Base-by-base conservation (phyloP, 2,888 invertebrate species). In the Apamea epomidion region DNA sequence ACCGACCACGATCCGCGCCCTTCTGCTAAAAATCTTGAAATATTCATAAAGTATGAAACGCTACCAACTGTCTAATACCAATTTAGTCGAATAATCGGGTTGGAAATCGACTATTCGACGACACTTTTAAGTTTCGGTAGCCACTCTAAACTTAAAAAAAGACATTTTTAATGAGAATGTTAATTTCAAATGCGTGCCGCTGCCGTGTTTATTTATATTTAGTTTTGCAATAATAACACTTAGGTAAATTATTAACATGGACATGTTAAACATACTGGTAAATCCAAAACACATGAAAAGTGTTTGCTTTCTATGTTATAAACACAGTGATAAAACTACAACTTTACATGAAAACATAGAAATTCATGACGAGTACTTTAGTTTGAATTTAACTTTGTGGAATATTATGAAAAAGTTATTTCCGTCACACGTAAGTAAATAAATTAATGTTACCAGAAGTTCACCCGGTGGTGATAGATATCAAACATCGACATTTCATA, bases 251-350 rank as follows among this genome's bases (percentile, higher is more conserved):
- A 62, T 6, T 37, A 51, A 16, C 37, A 87, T 90, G 91, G 77
- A 87, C 62, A 72, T 88, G 45, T 64, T 88, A 25, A 81, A 87
- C 74, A 37, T 90, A 71, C 8, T 90, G 7, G n/a, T 88, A 29
- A 84, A 88, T 71, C 82, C 80, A n/a, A 67, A 80, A 42, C 79
- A 71, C 42, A 71, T 74, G 12, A 85, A 81, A 64, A 83, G 83
- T 65, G 74, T 91, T 58, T 95, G 95, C 86, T 94, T 93, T 74
- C 81, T 95, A n/a, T 95, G 95, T 89, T 94, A 90, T 48, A 93
- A 92, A 82, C 79, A 87, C 60, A 83, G 87, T 48, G 82, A 82
- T 3, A 88, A 88, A 12, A 84, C 85, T 18, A 82, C 77, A 45
- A 85, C 84, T 85, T 87, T 89, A 74, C 48, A 83, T 25, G 90